A percentile compares a stretch with the other conserved stretches of the same genome.
These are phyloP conservation scores for Delphinapterus leucas DNA, from an alignment of 2,113 vertebrate species.

Conservation along the genomic window DNA sequence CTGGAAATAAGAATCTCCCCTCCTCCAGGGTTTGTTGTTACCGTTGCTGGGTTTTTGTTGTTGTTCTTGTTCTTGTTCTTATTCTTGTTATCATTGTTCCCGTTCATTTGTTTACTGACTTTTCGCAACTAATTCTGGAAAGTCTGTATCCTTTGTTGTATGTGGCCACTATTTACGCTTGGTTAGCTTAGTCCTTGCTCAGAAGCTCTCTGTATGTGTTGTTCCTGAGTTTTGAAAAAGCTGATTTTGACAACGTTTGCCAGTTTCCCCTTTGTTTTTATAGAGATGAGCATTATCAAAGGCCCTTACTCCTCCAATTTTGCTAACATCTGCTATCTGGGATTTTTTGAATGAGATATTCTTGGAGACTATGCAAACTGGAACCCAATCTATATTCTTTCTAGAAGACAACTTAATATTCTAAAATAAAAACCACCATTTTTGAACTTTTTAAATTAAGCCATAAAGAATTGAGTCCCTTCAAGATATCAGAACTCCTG, in stretches of 20 bases:
- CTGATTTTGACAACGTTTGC: not conserved
- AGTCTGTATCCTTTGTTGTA: not conserved
- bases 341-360: conserved; percentile 26
- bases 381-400: not conserved
- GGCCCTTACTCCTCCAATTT: not conserved
- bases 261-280: not conserved
- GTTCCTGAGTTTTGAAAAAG: not conserved
- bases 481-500: not conserved
- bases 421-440: not conserved
- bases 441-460: conserved; percentile 19
- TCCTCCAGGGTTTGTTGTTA: not conserved
- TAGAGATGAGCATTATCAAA: not conserved
- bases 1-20: not conserved
- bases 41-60: not conserved
- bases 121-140: not conserved
- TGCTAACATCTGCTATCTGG: not conserved
- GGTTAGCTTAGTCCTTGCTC: not conserved
- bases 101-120: not conserved
- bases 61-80: no score
- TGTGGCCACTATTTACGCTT: not conserved
- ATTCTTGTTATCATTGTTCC: no score
- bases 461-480: not conserved
- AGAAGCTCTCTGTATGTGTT: not conserved
- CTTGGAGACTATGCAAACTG: not conserved
- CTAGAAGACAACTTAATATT: conserved; percentile 4